Base-by-base conservation (phyloP, 1,140 invertebrate genomes). In the Neelides sp. region DNA sequence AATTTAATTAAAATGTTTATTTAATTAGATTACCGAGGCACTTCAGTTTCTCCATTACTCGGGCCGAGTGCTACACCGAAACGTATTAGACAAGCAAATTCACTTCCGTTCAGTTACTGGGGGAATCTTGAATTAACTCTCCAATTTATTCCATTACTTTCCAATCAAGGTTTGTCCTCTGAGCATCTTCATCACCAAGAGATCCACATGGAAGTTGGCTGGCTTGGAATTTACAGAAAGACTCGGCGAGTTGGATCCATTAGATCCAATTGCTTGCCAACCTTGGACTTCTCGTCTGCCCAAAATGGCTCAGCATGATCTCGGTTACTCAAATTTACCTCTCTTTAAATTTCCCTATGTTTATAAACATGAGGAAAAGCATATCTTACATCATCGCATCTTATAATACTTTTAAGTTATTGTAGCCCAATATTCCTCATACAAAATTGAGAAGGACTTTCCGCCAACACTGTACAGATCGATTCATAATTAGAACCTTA, bases 171-270 rank as follows among this genome's bases (percentile, higher is more conserved):
- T n/a, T n/a, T 93, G 85, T 68, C 92, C 94, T 3, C 80, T 80
- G 53, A 90, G 85, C 55, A 84, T 98, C 54, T 76, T 98, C 39
- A 82, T 97, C 42, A 96, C 87, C n/a, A 90, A 85, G 63, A 78
- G 80, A 22, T 91, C 91, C 28, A 91, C 86, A 7, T 98, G 94
- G 94, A 98, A 97, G 68, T 74, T 98, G 20, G 83, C 83, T 12
- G 91, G 93, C 2, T 76, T 98, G 35, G 93, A 97, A 64, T 98
- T 97, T 71, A 48, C 71, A 85, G 83, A 85, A 67, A 71, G 75
- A 56, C 71, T 77, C 39, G 76, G 79, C 54, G 78, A 83, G 50
- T 69, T 74, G 26, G 79, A 83, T 65, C 75, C 76, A 32, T 71
- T 77, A 47, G 78, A 83, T 60, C 75, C 77, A 61, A 77, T 87